Evolutionary conservation across 2,797 vertebrate species (phyloP).

Genomic region (Anguilla pacifica): DNA sequence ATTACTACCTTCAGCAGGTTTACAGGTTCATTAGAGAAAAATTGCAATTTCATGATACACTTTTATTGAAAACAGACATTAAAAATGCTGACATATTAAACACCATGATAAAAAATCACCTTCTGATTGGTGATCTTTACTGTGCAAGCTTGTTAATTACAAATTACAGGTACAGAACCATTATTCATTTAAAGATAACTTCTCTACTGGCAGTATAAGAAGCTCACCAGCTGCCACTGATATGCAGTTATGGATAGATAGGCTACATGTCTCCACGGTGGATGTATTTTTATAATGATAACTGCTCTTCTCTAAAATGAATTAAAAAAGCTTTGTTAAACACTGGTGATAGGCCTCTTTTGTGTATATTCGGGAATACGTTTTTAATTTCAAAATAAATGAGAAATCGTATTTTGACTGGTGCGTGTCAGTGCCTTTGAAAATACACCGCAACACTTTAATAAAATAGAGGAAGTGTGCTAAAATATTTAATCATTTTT

Average conservation of each 20-base stretch:
- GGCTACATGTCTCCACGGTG: not conserved
- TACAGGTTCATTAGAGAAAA: not conserved
- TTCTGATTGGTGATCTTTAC: not conserved
- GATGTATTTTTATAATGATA: not conserved
- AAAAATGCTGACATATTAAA: not conserved
- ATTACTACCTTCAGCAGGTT: not conserved
- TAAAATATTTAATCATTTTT: not conserved
- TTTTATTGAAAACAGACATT: not conserved
- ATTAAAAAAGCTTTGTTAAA: not conserved
- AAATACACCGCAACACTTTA: not conserved
- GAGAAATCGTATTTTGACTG: not conserved
- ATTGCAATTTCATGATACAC: not conserved
- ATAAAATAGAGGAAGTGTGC: not conserved
- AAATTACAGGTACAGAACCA: not conserved
- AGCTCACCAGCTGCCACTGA: not conserved
- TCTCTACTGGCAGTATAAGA: not conserved
- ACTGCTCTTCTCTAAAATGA: not conserved
- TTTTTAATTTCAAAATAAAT: not conserved
- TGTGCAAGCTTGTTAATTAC: constrained; percentile 4
- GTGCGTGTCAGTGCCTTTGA: not conserved
- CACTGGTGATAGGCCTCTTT: not conserved
- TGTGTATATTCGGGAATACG: not conserved
- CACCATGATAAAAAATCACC: not conserved
- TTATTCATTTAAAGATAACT: not conserved
- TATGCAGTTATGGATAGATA: not conserved